Conservation (phyloP, 2,797 vertebrate species). For the Bovichtus variegatus region DNA sequence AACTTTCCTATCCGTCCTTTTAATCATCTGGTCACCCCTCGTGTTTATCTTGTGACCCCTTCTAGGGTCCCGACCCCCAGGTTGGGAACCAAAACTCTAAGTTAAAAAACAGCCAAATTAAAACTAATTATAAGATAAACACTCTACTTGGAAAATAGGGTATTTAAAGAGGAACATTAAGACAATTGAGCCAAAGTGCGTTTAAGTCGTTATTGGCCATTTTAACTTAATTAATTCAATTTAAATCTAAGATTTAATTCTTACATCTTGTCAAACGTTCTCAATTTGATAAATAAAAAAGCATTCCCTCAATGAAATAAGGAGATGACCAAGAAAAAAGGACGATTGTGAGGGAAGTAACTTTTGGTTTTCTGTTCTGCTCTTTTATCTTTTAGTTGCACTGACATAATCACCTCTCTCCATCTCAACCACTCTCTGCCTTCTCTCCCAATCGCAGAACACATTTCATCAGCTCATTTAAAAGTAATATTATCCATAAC, state of each 20-base stretch:
- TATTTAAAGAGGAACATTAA: not conserved
- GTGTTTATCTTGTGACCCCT: not conserved
- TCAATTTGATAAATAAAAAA: not conserved
- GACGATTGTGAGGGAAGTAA: not conserved
- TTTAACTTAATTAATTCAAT: not conserved
- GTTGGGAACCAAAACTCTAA: not conserved
- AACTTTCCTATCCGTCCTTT: not conserved
- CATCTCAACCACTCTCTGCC: slow-evolving; percentile 16
- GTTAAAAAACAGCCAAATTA: not conserved
- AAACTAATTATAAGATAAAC: not conserved
- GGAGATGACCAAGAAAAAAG: not conserved
- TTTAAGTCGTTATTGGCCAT: not conserved
- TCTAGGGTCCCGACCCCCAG: not conserved
- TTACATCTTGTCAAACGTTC: not conserved
- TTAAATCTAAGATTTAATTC: too few relatives aligned
- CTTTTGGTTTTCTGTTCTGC: slow-evolving; percentile 16
- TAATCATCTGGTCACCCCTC: not conserved
- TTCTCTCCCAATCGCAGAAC: slow-evolving; percentile 26
- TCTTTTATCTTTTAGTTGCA: slow-evolving; percentile 13
- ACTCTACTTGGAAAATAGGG: rapidly evolving
- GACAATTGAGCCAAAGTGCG: not conserved
- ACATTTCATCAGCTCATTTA: slow-evolving; percentile 71
- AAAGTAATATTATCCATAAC: slow-evolving; percentile 65
- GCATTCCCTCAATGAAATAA: not conserved
- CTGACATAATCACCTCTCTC: slow-evolving; percentile 30